Evolutionary conservation across 2,888 invertebrate species (phyloP).

Genomic region (Ethmia dodecea): DNA sequence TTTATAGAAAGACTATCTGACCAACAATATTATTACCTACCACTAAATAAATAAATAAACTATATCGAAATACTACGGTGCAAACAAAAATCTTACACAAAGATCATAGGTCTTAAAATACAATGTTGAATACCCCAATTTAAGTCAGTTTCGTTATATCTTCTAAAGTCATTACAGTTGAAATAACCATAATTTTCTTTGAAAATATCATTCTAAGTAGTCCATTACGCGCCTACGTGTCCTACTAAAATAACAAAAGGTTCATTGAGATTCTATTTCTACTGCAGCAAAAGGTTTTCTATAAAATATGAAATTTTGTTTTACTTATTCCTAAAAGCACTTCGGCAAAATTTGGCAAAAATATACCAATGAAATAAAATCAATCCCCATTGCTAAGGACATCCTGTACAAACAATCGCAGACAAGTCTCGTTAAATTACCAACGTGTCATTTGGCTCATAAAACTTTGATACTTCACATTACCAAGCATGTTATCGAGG

Average conservation of each 20-base stretch:
- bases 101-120: too few species aligned
- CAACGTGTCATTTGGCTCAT: constrained; percentile 17
- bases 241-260: constrained; percentile 26
- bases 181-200: constrained; percentile 33
- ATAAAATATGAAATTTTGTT: neutral
- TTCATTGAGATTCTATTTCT: constrained; percentile 28
- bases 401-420: neutral
- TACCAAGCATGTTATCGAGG: constrained; percentile 1
- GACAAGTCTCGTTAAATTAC: constrained; percentile 11
- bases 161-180: too few species aligned
- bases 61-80: too few species aligned
- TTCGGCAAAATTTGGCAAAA: neutral
- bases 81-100: too few species aligned
- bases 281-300: constrained; percentile 20
- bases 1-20: too few species aligned
- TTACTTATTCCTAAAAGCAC: neutral
- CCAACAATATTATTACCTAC: too few species aligned
- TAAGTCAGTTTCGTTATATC: too few species aligned
- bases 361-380: neutral
- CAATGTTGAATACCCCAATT: too few species aligned
- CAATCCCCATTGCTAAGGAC: too few species aligned
- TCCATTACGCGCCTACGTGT: constrained; percentile 45
- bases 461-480: constrained; percentile 13
- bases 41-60: too few species aligned
- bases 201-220: constrained; percentile 42